These are phyloP conservation scores for Arenicola marina DNA, from an alignment of 2,888 invertebrate genomes.

Conservation along the genomic window DNA sequence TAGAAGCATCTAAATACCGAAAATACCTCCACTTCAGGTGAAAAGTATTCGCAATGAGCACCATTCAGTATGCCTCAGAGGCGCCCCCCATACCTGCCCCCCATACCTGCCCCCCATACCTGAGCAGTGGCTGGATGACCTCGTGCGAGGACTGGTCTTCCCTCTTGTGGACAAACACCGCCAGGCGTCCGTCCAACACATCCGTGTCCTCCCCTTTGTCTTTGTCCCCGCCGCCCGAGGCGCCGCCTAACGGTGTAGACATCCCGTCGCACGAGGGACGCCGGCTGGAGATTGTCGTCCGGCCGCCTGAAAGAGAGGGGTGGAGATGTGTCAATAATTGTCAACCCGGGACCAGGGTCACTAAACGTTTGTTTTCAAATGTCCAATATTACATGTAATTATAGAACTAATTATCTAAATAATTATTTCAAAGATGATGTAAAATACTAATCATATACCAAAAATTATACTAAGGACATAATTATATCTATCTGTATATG, in stretches of 20 bases:
- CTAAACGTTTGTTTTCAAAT: too few relatives aligned
- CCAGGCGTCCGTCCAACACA: constrained; percentile 53
- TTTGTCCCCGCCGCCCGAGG: constrained; percentile 33
- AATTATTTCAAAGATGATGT: too few relatives aligned
- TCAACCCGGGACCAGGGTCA: too few relatives aligned
- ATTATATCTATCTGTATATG: too few relatives aligned
- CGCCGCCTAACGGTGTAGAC: background rate
- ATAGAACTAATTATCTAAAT: too few relatives aligned
- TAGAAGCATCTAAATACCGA: background rate
- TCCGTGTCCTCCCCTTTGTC: constrained; percentile 48
- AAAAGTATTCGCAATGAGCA: too few relatives aligned
- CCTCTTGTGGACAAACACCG: constrained; percentile 59
- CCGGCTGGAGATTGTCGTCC: constrained; percentile 50
- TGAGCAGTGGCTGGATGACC: constrained; percentile 57
- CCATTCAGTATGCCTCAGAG: too few relatives aligned
- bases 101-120: constrained; percentile 38
- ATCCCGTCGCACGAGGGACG: constrained; percentile 44
- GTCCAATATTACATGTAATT: too few relatives aligned
- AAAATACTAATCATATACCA: too few relatives aligned
- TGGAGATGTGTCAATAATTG: too few relatives aligned
- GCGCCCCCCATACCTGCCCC: too few relatives aligned
- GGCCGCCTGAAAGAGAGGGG: constrained; percentile 52
- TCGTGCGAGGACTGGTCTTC: constrained; percentile 59
- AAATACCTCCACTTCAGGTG: background rate
- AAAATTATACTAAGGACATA: too few relatives aligned